Conservation (phyloP, 1,140 invertebrate genomes). For the Drosophila pruinosa region DNA sequence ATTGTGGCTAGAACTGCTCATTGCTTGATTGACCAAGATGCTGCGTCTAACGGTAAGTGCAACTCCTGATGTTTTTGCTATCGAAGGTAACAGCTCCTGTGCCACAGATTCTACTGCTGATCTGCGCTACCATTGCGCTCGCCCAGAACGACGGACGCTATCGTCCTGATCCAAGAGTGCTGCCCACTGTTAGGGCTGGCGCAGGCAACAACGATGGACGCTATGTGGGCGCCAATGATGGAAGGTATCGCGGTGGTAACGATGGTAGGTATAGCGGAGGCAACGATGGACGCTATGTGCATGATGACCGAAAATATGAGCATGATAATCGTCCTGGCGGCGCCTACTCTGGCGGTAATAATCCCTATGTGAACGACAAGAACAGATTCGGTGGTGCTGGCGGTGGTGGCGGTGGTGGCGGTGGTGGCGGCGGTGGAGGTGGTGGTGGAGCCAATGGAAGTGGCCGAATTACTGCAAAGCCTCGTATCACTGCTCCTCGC, state of each 20-base stretch:
- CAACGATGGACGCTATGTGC: slow-evolving; percentile 78
- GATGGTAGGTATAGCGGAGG: slow-evolving; percentile 70
- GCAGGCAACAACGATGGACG: slow-evolving; percentile 24
- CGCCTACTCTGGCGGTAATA: slow-evolving; percentile 43
- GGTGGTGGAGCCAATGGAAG: neutral
- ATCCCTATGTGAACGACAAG: slow-evolving; percentile 50
- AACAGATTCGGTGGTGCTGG: slow-evolving; percentile 41
- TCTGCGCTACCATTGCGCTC: slow-evolving; percentile 34
- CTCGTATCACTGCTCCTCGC: slow-evolving; percentile 19
- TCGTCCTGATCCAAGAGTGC: slow-evolving; percentile 39
- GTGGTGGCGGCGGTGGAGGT: too few relatives aligned
- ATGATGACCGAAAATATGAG: slow-evolving; percentile 67
- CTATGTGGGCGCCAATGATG: slow-evolving; percentile 47
- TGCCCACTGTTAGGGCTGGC: neutral
- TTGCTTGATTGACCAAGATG: slow-evolving; percentile 64
- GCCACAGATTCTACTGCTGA: slow-evolving; percentile 44
- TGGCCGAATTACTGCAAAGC: slow-evolving; percentile 16
- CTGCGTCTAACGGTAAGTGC: slow-evolving; percentile 66
- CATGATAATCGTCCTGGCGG: slow-evolving; percentile 70
- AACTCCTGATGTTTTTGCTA: neutral
- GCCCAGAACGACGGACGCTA: slow-evolving; percentile 81
- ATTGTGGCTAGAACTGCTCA: slow-evolving; percentile 30
- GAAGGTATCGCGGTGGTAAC: slow-evolving; percentile 44
- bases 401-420: slow-evolving; percentile 29
- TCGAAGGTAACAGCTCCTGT: neutral